Conservation (phyloP, 2,797 vertebrate genomes). For the Sylvia borin region DNA sequence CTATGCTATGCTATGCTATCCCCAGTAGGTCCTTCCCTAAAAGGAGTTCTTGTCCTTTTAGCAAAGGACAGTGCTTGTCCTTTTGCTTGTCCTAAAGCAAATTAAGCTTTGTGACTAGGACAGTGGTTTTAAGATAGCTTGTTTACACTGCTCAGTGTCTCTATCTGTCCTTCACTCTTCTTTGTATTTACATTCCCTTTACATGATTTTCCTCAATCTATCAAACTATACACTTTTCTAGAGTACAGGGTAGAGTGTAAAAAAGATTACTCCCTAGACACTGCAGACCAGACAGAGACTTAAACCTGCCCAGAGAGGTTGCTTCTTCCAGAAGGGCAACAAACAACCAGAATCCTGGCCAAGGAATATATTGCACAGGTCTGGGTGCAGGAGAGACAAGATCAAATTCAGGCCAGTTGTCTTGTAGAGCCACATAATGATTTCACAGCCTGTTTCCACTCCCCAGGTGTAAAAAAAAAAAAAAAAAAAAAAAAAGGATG, state of each 20-base stretch:
- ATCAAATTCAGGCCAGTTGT: neutral
- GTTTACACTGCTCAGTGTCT: rapidly evolving
- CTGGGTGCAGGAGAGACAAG: neutral
- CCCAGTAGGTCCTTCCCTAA: neutral
- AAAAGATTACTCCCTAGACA: neutral
- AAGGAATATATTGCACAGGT: neutral
- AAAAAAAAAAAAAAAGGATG: too few relatives aligned
- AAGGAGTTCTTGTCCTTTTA: neutral
- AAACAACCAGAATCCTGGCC: neutral
- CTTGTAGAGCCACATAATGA: neutral
- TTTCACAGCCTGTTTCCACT: neutral
- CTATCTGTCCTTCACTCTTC: neutral
- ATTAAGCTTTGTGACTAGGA: neutral
- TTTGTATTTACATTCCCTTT: neutral
- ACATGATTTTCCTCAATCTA: neutral
- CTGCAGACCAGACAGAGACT: neutral
- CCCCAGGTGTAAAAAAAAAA: neutral
- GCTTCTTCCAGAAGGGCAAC: neutral
- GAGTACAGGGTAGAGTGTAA: neutral
- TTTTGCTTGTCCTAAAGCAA: neutral
- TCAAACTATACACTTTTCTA: neutral
- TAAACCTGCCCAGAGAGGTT: neutral
- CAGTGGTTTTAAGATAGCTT: neutral
- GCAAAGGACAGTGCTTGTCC: too few relatives aligned
- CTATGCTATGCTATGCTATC: neutral